Evolutionary conservation across 2,113 vertebrate genomes (phyloP), one percentile per base, ranked within the genome.

Genomic region (Noctilio leporinus): DNA sequence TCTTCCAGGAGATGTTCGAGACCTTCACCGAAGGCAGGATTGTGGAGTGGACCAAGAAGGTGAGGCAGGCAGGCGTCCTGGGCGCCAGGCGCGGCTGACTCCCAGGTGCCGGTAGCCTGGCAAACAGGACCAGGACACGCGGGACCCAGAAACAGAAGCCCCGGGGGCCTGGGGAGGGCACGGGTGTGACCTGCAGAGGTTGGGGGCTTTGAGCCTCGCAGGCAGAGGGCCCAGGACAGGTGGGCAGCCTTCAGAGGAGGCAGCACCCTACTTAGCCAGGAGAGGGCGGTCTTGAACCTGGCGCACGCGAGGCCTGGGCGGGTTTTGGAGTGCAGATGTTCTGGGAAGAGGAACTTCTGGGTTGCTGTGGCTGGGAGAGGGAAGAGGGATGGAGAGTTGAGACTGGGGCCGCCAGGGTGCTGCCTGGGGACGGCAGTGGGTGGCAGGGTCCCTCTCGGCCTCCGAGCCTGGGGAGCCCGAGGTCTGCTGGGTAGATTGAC

Each of bases 21-120:
- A 97, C n/a, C 5, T 99, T 99, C 97, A 96, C 97, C 0, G 98
- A 99, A 73, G 69, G 72, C 53, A 97, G 92, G 6, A 97, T 99
- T 2, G 98, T 99, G 47, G 98, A 99, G 88, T 99, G 99, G 99
- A 99, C 99, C 86, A 99, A 99, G 96, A 99, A 99, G 99, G 99
- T 99, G 95, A 96, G 96, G 9, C 4, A 0, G 3, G 1, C 1
- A 0, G 57, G 45, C 5, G 0, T 0, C 1, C 0, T 10, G 4
- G 33, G 26, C 55, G 26, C 22, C 45, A 20, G 64, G 49, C 15
- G 14, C 14, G 8, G 51, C 35, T 4, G 51, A 57, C 35, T 72
- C 17, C 17, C 49, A 30, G 64, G 65, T 5, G 9, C 45, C 9
- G 22, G 9, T 28, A 15, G 43, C 49, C 67, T 28, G 10, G 70